phyloP scores from a whole-genome alignment of 2,888 invertebrate species.

The Mystacides longicornis region DNA sequence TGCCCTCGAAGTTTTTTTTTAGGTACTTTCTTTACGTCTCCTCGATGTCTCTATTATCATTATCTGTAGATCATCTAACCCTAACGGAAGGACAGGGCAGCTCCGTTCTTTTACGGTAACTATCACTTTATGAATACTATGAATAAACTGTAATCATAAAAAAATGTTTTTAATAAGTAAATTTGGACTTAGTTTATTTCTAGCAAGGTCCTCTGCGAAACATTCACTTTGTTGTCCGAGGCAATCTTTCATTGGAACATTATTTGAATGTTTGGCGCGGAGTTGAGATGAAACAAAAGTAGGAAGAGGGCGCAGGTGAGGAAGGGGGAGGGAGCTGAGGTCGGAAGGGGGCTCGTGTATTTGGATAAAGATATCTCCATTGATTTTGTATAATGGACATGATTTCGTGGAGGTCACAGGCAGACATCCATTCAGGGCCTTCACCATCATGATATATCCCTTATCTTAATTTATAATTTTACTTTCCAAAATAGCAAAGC shows the following conservation, averaged over 20 bases:
- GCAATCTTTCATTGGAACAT: conserved; percentile 1
- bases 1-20: too few species aligned
- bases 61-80: too few species aligned
- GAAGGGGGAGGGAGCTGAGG: conserved; percentile 3
- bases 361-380: conserved; percentile 11
- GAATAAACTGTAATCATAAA: too few species aligned
- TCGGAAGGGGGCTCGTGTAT: conserved; percentile 3
- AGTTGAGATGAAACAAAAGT: neutral
- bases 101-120: too few species aligned
- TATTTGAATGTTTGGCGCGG: neutral
- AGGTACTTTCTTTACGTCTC: too few species aligned
- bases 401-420: conserved; percentile 7
- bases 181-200: neutral
- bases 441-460: too few species aligned
- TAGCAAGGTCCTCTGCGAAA: neutral
- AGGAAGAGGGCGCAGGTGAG: neutral
- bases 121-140: too few species aligned
- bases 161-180: too few species aligned
- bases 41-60: too few species aligned
- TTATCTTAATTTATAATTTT: too few species aligned
- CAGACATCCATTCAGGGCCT: neutral
- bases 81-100: too few species aligned
- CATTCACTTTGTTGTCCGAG: conserved; percentile 1
- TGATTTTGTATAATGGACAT: conserved; percentile 11
- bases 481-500: too few species aligned